Evolutionary conservation across 2,113 vertebrate species (phyloP).

Genomic region (Scophthalmus maximus): DNA sequence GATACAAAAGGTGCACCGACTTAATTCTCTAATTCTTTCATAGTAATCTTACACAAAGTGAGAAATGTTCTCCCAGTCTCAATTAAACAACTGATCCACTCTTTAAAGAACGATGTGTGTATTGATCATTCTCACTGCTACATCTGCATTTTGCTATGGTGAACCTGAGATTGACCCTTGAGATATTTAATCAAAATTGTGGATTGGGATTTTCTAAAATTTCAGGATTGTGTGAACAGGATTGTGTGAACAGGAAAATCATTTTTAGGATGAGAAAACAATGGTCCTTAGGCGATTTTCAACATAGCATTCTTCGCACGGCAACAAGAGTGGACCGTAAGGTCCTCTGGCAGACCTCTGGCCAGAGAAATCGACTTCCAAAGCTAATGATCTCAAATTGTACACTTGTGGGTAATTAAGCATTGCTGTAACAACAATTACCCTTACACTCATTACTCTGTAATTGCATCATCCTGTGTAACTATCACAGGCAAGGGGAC

Average conservation of each 20-base stretch:
- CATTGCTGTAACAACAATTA: constrained; percentile 74
- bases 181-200: background rate
- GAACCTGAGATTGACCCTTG: background rate
- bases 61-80: background rate
- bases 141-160: background rate
- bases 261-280: background rate
- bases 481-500: constrained; percentile 40
- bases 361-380: constrained; percentile 55
- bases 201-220: constrained; percentile 14
- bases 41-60: background rate
- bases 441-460: constrained; percentile 61
- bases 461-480: constrained; percentile 74
- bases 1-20: constrained; percentile 7
- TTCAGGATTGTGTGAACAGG: background rate
- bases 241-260: background rate
- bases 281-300: constrained; percentile 26
- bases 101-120: too few relatives aligned
- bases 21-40: constrained; percentile 17
- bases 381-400: constrained; percentile 71
- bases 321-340: constrained; percentile 27
- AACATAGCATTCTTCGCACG: constrained; percentile 18
- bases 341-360: constrained; percentile 61
- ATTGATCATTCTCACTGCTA: background rate
- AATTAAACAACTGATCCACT: constrained; percentile 28
- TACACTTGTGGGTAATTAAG: constrained; percentile 73